Percentiles rank a stretch among this genome's conserved stretches.
Evolutionary conservation across 1,140 invertebrate species (phyloP).

Genomic region (Tetranychus urticae): DNA sequence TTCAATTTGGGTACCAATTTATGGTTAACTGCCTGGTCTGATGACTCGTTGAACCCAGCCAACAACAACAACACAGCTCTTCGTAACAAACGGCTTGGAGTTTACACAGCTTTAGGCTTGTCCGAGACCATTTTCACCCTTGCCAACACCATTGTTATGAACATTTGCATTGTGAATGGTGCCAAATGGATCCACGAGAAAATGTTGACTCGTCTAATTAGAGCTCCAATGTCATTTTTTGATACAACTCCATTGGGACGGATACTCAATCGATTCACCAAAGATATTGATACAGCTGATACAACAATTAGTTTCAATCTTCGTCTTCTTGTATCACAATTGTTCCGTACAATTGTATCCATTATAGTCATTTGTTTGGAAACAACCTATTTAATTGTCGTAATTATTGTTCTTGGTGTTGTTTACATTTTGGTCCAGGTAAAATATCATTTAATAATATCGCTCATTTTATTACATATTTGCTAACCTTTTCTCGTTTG

Average conservation of each 20-base stretch:
- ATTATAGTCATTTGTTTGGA: slow-evolving; percentile 33
- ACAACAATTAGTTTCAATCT: slow-evolving; percentile 26
- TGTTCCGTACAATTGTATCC: slow-evolving; percentile 52
- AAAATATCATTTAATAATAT: slow-evolving; percentile 10
- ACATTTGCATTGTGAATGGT: slow-evolving; percentile 2
- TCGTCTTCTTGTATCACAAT: slow-evolving; percentile 19
- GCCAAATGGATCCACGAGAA: slow-evolving; percentile 6
- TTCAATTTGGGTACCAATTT: slow-evolving; percentile 18
- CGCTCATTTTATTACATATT: too few relatives aligned
- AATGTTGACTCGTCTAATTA: slow-evolving; percentile 33
- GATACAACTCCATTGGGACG: slow-evolving; percentile 36
- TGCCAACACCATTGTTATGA: background rate
- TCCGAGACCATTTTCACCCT: slow-evolving; percentile 31
- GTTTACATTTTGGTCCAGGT: slow-evolving; percentile 40
- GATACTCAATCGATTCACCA: slow-evolving; percentile 39
- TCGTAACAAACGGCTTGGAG: slow-evolving; percentile 55
- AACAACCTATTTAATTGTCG: slow-evolving; percentile 57
- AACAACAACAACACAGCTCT: slow-evolving; percentile 22
- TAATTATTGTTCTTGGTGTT: slow-evolving; percentile 57
- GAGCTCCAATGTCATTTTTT: slow-evolving; percentile 40
- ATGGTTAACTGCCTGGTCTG: slow-evolving; percentile 21
- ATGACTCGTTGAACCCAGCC: slow-evolving; percentile 15
- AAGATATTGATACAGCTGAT: slow-evolving; percentile 27
- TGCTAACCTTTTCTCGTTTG: slow-evolving; percentile 43
- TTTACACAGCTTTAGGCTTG: slow-evolving; percentile 60